Evolutionary conservation across 64 coral and sea anemone species (phyloP).

Genomic region (Pachyseris speciosa): DNA sequence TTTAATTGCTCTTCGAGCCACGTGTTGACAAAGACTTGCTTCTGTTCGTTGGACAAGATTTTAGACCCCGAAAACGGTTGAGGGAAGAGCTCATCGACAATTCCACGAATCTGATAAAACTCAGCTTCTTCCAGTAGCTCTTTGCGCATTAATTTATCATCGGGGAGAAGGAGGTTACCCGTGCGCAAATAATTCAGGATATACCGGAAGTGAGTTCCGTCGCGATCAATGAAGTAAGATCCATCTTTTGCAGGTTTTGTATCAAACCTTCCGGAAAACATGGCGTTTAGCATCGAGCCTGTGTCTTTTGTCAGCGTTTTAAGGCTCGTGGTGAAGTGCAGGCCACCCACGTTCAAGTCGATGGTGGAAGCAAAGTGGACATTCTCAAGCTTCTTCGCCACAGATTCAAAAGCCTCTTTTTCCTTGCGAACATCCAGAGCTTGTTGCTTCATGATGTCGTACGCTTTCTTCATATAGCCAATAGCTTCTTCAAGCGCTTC

Average conservation of each 20-base stretch:
- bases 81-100: constrained; percentile 1
- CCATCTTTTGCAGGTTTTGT: not conserved
- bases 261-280: constrained; percentile 41
- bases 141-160: not conserved
- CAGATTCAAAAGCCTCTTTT: constrained; percentile 58
- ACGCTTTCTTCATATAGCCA: constrained; percentile 3
- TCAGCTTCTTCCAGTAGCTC: constrained; percentile 1
- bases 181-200: constrained; percentile 51
- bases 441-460: constrained; percentile 41
- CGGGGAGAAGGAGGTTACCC: not conserved
- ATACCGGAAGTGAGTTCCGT: constrained; percentile 43
- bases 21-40: not conserved
- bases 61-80: not conserved
- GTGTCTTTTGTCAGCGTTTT: constrained; percentile 23
- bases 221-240: constrained; percentile 44
- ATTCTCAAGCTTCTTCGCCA: constrained; percentile 33
- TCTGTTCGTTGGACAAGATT: not conserved
- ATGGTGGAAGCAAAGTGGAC: not conserved
- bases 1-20: not conserved
- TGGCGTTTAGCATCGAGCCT: constrained; percentile 23
- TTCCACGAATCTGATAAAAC: constrained; percentile 41
- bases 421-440: constrained; percentile 35
- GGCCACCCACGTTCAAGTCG: constrained; percentile 27
- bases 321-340: constrained; percentile 9
- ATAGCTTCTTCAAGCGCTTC: not conserved